These are phyloP conservation scores for Phania funesta DNA, from an alignment of 2,888 invertebrate species.

Conservation along the genomic window DNA sequence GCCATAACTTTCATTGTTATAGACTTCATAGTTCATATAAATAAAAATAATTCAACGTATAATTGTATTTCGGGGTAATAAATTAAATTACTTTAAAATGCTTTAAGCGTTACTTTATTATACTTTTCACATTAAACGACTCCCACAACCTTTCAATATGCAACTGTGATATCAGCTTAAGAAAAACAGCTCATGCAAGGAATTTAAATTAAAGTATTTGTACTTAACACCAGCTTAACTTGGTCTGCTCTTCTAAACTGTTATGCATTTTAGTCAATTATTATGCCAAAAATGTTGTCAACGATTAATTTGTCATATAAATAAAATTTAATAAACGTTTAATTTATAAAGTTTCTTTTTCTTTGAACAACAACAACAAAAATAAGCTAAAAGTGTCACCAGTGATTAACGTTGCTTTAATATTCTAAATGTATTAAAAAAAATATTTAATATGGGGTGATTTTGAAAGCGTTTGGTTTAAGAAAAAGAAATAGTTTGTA, in stretches of 20 bases:
- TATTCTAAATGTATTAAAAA: no score
- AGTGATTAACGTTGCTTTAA: no score
- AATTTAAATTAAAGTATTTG: no score
- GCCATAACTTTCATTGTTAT: constrained; percentile 61
- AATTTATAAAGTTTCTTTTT: not conserved
- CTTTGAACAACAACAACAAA: no score
- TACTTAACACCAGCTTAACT: no score
- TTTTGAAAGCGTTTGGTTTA: no score
- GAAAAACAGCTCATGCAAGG: no score
- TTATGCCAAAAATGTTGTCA: constrained; percentile 49
- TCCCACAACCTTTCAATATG: constrained; percentile 39
- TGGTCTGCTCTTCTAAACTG: no score
- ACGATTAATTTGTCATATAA: not conserved
- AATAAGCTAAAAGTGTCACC: no score
- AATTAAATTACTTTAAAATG: constrained; percentile 21
- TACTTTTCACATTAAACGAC: not conserved
- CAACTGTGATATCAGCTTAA: no score
- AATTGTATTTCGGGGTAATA: not conserved
- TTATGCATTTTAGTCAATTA: constrained; percentile 24
- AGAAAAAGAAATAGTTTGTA: no score
- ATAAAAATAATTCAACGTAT: not conserved
- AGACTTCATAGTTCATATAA: not conserved
- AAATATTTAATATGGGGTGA: no score
- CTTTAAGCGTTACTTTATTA: constrained; percentile 5
- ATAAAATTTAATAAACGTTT: not conserved